Conservation (phyloP, 2,113 vertebrate genomes). For the Megatriorchis doriae region DNA sequence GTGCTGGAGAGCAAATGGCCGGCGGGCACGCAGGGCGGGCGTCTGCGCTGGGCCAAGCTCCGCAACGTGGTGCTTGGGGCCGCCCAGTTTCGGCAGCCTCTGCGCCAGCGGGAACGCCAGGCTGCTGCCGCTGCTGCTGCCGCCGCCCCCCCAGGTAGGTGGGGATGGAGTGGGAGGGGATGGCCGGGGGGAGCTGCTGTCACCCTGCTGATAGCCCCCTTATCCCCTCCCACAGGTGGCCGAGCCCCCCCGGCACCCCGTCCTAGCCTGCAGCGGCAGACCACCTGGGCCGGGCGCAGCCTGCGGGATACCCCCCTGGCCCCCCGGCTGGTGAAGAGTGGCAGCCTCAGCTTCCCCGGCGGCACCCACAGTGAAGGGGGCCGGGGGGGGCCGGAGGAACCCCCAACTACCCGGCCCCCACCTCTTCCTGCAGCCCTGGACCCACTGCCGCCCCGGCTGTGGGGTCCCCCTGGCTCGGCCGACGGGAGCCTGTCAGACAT, state of each 20-base stretch:
- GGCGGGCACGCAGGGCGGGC: slow-evolving; percentile 84
- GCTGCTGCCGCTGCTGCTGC: not conserved
- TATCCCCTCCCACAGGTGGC: not conserved
- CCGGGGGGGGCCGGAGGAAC: no score
- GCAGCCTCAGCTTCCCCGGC: slow-evolving; percentile 80
- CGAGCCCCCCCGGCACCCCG: not conserved
- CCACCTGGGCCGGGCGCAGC: slow-evolving; percentile 86
- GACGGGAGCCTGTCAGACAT: slow-evolving; percentile 71
- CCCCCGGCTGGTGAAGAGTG: slow-evolving; percentile 81
- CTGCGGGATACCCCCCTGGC: slow-evolving; percentile 76
- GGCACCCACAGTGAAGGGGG: slow-evolving; percentile 69
- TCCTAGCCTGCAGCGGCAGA: slow-evolving; percentile 80
- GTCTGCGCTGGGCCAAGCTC: slow-evolving; percentile 91
- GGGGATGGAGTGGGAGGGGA: not conserved
- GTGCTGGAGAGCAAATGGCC: slow-evolving; percentile 97
- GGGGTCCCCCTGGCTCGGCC: slow-evolving; percentile 14
- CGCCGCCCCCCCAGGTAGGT: not conserved
- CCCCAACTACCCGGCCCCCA: not conserved
- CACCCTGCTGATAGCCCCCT: not conserved
- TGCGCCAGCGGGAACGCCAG: slow-evolving; percentile 68
- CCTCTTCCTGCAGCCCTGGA: not conserved
- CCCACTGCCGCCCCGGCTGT: not conserved
- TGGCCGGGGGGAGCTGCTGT: fast-evolving
- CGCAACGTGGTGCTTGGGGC: slow-evolving; percentile 90
- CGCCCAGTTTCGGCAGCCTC: slow-evolving; percentile 88